A percentile compares a stretch with the other conserved stretches of the same genome.
These are phyloP conservation scores for Nomada goodeniana DNA, from an alignment of 2,888 invertebrate genomes.

Conservation along the genomic window DNA sequence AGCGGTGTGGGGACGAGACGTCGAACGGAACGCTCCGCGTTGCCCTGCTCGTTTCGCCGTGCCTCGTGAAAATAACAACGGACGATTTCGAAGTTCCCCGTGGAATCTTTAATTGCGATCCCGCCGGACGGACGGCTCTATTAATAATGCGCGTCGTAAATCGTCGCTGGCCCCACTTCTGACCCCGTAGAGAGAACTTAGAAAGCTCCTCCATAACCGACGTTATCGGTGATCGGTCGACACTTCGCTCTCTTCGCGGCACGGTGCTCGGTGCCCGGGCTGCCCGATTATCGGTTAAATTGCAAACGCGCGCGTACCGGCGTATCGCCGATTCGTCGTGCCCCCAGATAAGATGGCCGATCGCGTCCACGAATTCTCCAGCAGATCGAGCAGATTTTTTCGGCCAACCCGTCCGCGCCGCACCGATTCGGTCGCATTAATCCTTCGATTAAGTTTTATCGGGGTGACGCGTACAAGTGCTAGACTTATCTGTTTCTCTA, in stretches of 20 bases:
- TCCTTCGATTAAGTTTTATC: slow-evolving; percentile 42
- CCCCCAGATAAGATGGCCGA: slow-evolving; percentile 63
- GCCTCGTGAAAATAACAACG: no score
- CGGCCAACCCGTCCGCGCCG: neutral
- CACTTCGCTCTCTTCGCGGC: slow-evolving; percentile 34
- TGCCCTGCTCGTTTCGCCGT: no score
- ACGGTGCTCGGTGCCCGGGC: slow-evolving; percentile 29
- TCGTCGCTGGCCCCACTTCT: slow-evolving; percentile 52
- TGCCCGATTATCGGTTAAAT: slow-evolving; percentile 53
- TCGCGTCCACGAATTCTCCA: slow-evolving; percentile 69
- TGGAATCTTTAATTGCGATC: neutral
- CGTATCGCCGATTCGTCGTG: slow-evolving; percentile 66
- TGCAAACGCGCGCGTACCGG: slow-evolving; percentile 12
- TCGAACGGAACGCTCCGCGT: neutral
- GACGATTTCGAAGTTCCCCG: no score
- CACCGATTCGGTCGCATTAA: slow-evolving; percentile 31
- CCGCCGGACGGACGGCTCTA: slow-evolving; percentile 46
- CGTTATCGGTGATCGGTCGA: slow-evolving; percentile 68
- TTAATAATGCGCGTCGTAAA: slow-evolving; percentile 65
- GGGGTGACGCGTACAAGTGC: neutral
- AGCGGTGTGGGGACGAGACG: neutral
- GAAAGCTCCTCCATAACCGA: slow-evolving; percentile 63
- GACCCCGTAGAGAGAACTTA: slow-evolving; percentile 59
- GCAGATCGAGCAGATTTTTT: slow-evolving; percentile 7
- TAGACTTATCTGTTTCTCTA: neutral